Conservation (phyloP, 2,888 invertebrate genomes). For the Drosophila kuntzei region DNA sequence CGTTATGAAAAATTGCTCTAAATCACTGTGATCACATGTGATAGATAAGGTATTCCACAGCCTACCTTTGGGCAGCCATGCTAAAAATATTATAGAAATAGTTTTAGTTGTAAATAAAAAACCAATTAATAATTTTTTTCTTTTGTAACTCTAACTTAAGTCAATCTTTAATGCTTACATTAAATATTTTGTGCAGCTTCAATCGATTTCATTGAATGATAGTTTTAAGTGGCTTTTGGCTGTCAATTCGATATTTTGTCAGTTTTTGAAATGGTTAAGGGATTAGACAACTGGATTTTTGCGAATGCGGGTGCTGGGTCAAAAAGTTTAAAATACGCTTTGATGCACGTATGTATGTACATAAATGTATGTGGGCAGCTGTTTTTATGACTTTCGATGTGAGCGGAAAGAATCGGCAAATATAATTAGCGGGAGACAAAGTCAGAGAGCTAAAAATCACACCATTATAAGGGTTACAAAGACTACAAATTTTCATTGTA, state of each 20-base stretch:
- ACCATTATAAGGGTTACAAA: constrained; percentile 56
- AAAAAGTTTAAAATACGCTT: constrained; percentile 30
- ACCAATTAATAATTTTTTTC: background rate
- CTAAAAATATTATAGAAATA: no score
- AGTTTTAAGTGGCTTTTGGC: constrained; percentile 68
- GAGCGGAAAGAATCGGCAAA: constrained; percentile 50
- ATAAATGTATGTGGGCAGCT: constrained; percentile 71
- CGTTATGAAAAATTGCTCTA: background rate
- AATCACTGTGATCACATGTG: no score
- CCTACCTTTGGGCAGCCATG: no score
- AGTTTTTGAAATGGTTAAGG: constrained; percentile 25
- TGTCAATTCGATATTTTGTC: constrained; percentile 22
- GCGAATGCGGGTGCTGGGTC: constrained; percentile 58
- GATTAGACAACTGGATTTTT: constrained; percentile 31
- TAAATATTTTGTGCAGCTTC: background rate
- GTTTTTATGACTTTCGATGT: constrained; percentile 71
- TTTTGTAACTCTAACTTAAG: background rate
- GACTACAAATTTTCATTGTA: constrained; percentile 32
- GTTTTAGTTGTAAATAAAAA: no score
- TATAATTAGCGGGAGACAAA: constrained; percentile 69
- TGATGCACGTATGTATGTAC: background rate
- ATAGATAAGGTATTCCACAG: no score
- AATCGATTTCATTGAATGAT: constrained; percentile 56
- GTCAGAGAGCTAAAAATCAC: constrained; percentile 33
- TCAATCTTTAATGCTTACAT: background rate